Evolutionary conservation across 35 echinoderm and acorn worm genomes (phyloP), one percentile per base, ranked within the genome.

Genomic region (Apostichopus parvimensis): DNA sequence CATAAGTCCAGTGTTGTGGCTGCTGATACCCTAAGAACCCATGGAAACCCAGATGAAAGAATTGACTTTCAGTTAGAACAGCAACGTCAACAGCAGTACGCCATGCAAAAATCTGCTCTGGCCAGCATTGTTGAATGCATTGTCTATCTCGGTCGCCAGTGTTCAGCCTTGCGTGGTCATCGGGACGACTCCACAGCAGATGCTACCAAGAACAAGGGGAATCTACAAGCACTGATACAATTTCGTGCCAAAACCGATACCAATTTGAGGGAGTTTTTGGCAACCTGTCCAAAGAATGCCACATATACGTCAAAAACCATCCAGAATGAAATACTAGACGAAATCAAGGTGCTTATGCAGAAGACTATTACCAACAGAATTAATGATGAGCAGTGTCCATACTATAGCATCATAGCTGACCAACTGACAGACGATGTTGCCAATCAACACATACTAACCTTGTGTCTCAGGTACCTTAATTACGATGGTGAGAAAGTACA

Each of bases 231-330:
- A 72, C 54, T 93, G 26, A 80, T 93, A 45, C 81, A 93, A 73
- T 66, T 84, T 65, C 54, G 64, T 13, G 82, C 92, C 57, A 70
- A 60, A 15, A 71, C 65, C 11, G 92, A 93, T 87, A 62, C 58
- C 15, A 70, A 54, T n/a, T 62, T 93, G n/a, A 53, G 73, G 21
- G 71, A 88, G 77, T 73, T 88, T 77, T 52, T 93, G 60, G 1
- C 21, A 53, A 78, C 65, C 25, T 52, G 92, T 15, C 87, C 87
- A 25, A 88, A 87, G 13, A 93, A 93, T 86, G 65, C 66, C 17
- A 34, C 57, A 56, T 93, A 93, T 77, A 93, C 85, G 15, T 88
- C 92, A 6, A 93, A 93, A 20, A 93, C 92, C 24, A 93, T 89
- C 18, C 92, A 93, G 62, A 93, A 93, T 87, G 92, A 93, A 18